Evolutionary conservation across 2,888 invertebrate species (phyloP), one percentile per base, ranked within the genome.

Genomic region (Pandemis heparana): DNA sequence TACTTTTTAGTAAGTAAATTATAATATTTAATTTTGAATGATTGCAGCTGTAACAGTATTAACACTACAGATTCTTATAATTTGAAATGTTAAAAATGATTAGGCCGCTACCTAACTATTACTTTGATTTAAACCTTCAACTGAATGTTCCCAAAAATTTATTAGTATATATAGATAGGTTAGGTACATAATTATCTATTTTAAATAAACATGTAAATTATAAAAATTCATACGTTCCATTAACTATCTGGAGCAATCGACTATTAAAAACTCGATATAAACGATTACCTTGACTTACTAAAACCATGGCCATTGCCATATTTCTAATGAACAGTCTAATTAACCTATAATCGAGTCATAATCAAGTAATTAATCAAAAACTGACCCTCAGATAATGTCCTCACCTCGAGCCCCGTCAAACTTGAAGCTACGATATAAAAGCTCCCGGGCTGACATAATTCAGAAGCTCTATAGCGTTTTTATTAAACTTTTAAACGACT

Each of bases 401-500:
- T n/a, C 38, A 18, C 14, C 39, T 43, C 16, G 18, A 16, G 56
- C 10, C 10, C 56, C 56, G 23, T 39, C 66, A 66, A 53, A 39
- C 8, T 66, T 16, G 16, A 38, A 39, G 38, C 16, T 9, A 16
- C 56, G 18, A 41, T 65, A 65, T 65, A 51, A 60, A 70, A 48
- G 61, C 51, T 39, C 16, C 38, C 46, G 32, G 68, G 53, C 67
- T 48, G 56, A 63, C 53, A 16, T 64, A 64, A 73, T 73, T 69
- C 64, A n/a, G 14, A 64, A 64, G 63, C 64, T 51, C 61, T 0
- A 53, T 48, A 51, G n/a, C 48, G 8, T 68, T 63, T 68, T 73
- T 56, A 64, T 64, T 69, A 64, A 69, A 68, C 73, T 73, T 72
- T 64, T 48, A 51, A 61, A 73, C 39, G 61, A 73, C 53, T 62